Evolutionary conservation across 2,888 invertebrate species (phyloP).

Genomic region (Drosophila aldrichi): DNA sequence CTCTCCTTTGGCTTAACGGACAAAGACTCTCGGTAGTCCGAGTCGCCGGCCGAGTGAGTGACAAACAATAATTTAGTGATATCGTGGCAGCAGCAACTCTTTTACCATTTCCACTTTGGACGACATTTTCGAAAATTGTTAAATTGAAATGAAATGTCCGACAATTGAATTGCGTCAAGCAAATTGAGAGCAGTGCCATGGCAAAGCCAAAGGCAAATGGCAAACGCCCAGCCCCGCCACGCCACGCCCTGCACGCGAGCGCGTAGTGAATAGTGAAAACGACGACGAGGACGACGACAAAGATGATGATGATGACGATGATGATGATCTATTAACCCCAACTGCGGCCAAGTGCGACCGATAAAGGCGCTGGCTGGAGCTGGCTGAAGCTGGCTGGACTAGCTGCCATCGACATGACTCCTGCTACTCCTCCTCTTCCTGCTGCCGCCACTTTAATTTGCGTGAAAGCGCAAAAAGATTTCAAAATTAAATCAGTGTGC

Average conservation of each 20-base stretch:
- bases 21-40: neutral
- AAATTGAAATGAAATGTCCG: slow-evolving; percentile 77
- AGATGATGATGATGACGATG: slow-evolving; percentile 8
- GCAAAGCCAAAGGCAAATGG: slow-evolving; percentile 8
- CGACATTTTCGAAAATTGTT: slow-evolving; percentile 66
- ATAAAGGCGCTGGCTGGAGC: slow-evolving; percentile 20
- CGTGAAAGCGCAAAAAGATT: slow-evolving; percentile 71
- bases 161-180: slow-evolving; percentile 71
- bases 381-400: slow-evolving; percentile 14
- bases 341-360: slow-evolving; percentile 38
- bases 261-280: neutral
- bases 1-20: neutral
- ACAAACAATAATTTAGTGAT: slow-evolving; percentile 51
- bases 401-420: neutral
- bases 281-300: neutral
- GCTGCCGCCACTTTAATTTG: slow-evolving; percentile 67
- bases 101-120: slow-evolving; percentile 6
- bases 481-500: slow-evolving; percentile 73
- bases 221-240: neutral
- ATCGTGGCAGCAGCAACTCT: slow-evolving; percentile 21
- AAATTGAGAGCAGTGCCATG: slow-evolving; percentile 54
- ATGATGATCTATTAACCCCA: slow-evolving; percentile 67
- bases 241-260: too few relatives aligned
- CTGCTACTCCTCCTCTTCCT: slow-evolving; percentile 11
- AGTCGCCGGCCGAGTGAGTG: neutral